phyloP scores from a whole-genome alignment of 2,888 invertebrate species.

The Allophyes oxyacanthae region DNA sequence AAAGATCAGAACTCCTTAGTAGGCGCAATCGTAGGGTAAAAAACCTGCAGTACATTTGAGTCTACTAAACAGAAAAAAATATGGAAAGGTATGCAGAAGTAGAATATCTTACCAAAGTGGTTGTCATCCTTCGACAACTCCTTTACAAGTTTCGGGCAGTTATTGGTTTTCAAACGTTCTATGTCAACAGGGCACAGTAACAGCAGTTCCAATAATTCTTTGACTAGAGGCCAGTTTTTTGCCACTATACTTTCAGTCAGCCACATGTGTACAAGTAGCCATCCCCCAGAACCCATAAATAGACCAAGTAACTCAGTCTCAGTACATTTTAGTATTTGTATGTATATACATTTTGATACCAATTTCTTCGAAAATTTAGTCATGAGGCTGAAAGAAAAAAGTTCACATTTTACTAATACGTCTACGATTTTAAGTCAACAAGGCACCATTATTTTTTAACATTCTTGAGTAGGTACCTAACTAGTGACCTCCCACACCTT shows the following conservation, averaged over 20 bases:
- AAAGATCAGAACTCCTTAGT: no score
- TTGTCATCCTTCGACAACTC: conserved; percentile 95
- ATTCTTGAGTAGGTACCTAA: neutral
- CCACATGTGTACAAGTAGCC: conserved; percentile 97
- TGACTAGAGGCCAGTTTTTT: conserved; percentile 96
- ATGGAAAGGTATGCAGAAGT: no score
- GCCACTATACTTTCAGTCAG: conserved; percentile 95
- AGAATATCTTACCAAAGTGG: conserved; percentile 91
- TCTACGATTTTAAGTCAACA: neutral
- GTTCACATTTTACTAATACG: conserved; percentile 10
- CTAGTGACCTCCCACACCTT: neutral
- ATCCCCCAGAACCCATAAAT: conserved; percentile 97
- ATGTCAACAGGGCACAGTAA: conserved; percentile 97
- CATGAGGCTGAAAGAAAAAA: conserved; percentile 94
- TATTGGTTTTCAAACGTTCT: conserved; percentile 96
- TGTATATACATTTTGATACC: conserved; percentile 98
- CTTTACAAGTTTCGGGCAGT: conserved; percentile 97
- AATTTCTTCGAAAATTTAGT: conserved; percentile 98
- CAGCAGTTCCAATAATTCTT: conserved; percentile 95
- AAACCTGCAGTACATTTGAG: no score
- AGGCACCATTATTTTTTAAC: neutral
- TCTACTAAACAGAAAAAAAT: no score
- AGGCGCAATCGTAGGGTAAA: no score
- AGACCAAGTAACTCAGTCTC: conserved; percentile 94
- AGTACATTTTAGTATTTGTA: conserved; percentile 96